Evolutionary conservation across 92 coral and sea anemone genomes (phyloP).

Genomic region (Epizoanthus illoricatus): DNA sequence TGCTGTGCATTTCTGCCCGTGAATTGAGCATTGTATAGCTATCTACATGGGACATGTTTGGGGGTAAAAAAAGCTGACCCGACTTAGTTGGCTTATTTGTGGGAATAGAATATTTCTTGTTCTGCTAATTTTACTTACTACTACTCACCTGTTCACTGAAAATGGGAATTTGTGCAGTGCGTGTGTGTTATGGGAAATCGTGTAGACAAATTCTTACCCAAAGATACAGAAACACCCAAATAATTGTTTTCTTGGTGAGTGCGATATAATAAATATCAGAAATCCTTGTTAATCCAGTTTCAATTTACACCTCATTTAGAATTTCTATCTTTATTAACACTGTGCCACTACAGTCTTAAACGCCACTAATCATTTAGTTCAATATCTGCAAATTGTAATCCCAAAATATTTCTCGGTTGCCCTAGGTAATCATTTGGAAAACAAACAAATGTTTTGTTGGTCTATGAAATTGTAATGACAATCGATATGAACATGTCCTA

Average conservation of each 20-base stretch:
- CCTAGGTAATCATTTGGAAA: neutral
- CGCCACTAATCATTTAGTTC: neutral
- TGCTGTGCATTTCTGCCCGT: no score
- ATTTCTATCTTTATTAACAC: conserved; percentile 14
- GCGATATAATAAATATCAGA: neutral
- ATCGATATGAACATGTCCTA: neutral
- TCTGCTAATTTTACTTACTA: no score
- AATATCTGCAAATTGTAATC: neutral
- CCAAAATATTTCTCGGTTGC: neutral
- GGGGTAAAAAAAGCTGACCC: no score
- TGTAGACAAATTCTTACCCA: no score
- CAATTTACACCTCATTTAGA: neutral
- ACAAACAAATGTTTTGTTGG: neutral
- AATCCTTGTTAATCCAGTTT: neutral
- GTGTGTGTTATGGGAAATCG: no score
- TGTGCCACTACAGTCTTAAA: neutral
- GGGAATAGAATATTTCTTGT: no score
- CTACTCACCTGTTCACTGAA: no score
- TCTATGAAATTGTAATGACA: neutral
- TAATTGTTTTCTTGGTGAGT: neutral
- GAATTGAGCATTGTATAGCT: no score
- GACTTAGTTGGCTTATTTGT: no score
- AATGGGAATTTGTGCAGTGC: no score
- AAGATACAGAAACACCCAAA: neutral
- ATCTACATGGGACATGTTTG: no score